Conservation (phyloP, 2,888 invertebrate species). For the Merodon equestris region DNA sequence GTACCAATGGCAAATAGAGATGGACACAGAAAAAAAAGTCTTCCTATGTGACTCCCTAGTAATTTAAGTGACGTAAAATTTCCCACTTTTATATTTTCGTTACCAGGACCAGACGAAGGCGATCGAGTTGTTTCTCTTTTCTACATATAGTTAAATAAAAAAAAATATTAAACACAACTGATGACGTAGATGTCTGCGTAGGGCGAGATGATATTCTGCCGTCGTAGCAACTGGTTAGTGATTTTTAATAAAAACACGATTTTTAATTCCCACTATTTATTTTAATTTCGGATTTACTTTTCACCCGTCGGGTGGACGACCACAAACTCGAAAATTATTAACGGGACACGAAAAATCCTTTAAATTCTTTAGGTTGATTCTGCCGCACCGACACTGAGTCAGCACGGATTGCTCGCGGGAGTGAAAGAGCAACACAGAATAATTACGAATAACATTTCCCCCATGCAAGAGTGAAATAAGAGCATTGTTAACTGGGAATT, state of each 20-base stretch:
- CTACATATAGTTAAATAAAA: constrained; percentile 12
- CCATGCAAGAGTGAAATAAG: too few relatives aligned
- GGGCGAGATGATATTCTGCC: constrained; percentile 5
- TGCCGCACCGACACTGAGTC: constrained; percentile 40
- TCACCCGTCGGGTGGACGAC: too few relatives aligned
- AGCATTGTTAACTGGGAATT: too few relatives aligned
- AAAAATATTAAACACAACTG: constrained; percentile 20
- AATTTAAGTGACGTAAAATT: constrained; percentile 40
- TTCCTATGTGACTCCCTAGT: constrained; percentile 16
- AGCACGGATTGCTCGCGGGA: constrained; percentile 30
- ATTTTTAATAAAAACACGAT: neutral
- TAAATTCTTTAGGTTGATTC: constrained; percentile 43
- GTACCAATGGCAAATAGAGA: constrained; percentile 61
- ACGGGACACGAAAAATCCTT: constrained; percentile 43
- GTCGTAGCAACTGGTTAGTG: neutral
- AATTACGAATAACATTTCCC: too few relatives aligned
- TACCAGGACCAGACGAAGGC: too few relatives aligned
- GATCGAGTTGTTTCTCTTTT: constrained; percentile 31
- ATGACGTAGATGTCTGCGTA: constrained; percentile 46
- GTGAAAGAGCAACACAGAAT: constrained; percentile 33
- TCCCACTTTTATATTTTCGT: constrained; percentile 54
- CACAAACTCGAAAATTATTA: constrained; percentile 15
- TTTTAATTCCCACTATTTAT: constrained; percentile 15
- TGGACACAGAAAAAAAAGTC: constrained; percentile 24
- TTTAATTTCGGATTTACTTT: neutral